Evolutionary conservation across 2,113 vertebrate genomes (phyloP).

Genomic region (Puma concolor): DNA sequence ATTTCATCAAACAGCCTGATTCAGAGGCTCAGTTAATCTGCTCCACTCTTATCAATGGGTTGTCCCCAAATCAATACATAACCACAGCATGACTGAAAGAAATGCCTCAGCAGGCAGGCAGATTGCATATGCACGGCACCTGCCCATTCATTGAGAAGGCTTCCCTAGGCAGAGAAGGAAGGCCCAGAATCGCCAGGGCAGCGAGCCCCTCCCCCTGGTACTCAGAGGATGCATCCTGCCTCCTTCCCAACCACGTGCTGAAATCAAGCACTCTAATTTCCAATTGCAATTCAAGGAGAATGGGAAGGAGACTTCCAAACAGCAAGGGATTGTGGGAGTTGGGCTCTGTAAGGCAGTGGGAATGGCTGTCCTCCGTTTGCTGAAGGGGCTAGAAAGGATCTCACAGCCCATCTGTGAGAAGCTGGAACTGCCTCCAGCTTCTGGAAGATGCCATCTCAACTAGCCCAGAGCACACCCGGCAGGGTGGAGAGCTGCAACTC

Average conservation of each 20-base stretch:
- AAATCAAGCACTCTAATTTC: neutral
- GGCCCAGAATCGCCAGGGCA: neutral
- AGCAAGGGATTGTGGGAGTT: neutral
- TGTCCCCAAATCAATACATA: neutral
- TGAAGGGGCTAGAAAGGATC: neutral
- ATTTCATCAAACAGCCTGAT: neutral
- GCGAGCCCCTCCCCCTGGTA: neutral
- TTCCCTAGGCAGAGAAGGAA: neutral
- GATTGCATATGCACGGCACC: neutral
- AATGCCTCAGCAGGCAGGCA: neutral
- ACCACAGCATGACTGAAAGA: neutral
- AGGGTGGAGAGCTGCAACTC: neutral
- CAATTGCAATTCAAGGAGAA: neutral
- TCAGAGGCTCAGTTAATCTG: conserved; percentile 27
- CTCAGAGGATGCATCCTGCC: neutral
- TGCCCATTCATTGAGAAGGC: neutral
- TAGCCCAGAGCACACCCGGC: neutral
- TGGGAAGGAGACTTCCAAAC: neutral
- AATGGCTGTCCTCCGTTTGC: neutral
- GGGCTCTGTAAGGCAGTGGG: neutral
- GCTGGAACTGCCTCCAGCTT: neutral
- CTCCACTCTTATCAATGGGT: neutral
- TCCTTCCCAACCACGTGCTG: neutral
- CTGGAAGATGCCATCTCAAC: neutral
- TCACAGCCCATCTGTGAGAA: neutral